Evolutionary conservation across 2,888 invertebrate species (phyloP), one percentile per base, ranked within the genome.

Genomic region (Pinctada fucata): DNA sequence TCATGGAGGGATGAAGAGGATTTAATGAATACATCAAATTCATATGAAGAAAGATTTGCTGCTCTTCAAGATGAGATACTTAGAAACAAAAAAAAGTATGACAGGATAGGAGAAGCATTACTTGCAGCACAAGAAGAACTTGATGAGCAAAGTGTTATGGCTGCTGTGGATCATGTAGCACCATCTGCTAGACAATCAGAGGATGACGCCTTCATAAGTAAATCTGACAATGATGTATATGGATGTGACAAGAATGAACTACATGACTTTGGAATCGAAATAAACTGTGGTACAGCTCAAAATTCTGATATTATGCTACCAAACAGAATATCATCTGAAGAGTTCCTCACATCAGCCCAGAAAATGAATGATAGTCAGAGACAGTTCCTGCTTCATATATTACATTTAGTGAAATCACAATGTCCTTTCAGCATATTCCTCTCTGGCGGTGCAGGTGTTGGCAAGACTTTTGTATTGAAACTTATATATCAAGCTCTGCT

Each of bases 371-470:
- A 31, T 47, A 45, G 47, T 31, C 68, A 68, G 47, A n/a, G 68
- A 5, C 16, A 68, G 31, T 10, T 68, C 47, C 47, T 68, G 31
- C 47, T 68, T 45, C 48, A 68, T 45, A 45, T 68, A 45, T 45
- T 68, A 68, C 31, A 45, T 45, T 16, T 8, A 10, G 68, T 45
- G 68, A 68, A 16, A 68, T 31, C 68, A 3, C 10, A 67, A 8
- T 68, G 68, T 48, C 83, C 77, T 64, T 69, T 84, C 8, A 79
- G 73, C 63, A 65, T 68, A 65, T 84, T 83, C 65, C 48, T 83
- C 3, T 76, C 75, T 79, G 83, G 83, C 52, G 82, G 84, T 2
- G 82, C 83, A 66, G 85, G 82, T 51, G 83, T 83, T 31, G 83
- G 83, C 3, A 85, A 84, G 74, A 81, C 70, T 71, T 69, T 79